Evolutionary conservation across 2,888 invertebrate species (phyloP).

Genomic region (Polia nebulosa): DNA sequence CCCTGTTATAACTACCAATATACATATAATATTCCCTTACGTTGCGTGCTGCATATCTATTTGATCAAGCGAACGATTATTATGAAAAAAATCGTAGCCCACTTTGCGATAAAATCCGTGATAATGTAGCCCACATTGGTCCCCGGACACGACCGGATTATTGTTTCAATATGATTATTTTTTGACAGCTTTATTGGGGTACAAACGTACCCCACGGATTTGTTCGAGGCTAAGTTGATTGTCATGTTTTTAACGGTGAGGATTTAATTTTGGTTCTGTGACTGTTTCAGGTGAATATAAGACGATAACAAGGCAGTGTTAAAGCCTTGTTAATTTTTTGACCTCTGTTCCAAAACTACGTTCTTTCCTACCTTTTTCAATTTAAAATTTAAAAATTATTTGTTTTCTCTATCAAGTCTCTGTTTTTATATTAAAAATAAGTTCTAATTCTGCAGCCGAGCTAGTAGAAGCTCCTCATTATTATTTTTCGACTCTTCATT

Average conservation of each 20-base stretch:
- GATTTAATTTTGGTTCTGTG: not conserved
- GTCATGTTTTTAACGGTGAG: conserved; percentile 25
- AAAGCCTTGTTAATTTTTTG: too few species aligned
- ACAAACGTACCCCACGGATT: conserved; percentile 16
- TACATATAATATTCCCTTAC: not conserved
- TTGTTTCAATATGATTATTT: conserved; percentile 56
- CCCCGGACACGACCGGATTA: conserved; percentile 47
- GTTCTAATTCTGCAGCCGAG: too few species aligned
- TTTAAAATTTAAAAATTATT: too few species aligned
- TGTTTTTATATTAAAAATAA: too few species aligned
- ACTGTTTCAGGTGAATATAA: not conserved
- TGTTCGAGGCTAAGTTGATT: conserved; percentile 16
- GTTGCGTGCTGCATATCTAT: conserved; percentile 56
- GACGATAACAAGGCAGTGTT: too few species aligned
- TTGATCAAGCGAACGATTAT: conserved; percentile 58
- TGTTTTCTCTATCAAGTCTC: too few species aligned
- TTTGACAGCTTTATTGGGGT: conserved; percentile 60
- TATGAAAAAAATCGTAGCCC: conserved; percentile 50
- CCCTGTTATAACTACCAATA: conserved; percentile 3
- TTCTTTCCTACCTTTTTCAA: too few species aligned
- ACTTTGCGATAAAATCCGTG: conserved; percentile 63
- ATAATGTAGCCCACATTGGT: conserved; percentile 57
- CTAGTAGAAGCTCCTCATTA: too few species aligned
- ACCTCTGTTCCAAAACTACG: too few species aligned
- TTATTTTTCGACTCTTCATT: too few species aligned